Evolutionary conservation across 2,797 vertebrate genomes (phyloP).

Genomic region (Anas bernieri): DNA sequence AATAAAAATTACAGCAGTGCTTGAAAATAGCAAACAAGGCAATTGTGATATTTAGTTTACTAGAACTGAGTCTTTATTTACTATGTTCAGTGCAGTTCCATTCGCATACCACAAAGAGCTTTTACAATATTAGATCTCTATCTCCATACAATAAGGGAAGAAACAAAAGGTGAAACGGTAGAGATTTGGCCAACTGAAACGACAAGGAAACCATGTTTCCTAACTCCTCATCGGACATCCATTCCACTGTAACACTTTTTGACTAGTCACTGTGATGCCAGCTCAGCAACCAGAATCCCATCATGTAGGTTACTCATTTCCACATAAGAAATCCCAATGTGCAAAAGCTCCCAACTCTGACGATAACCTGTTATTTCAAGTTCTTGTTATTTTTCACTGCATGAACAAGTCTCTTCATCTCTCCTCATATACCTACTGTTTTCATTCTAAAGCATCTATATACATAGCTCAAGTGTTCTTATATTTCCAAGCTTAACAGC

Average conservation of each 20-base stretch:
- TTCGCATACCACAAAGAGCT: conserved; percentile 26
- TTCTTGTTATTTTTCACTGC: not conserved
- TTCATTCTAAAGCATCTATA: not conserved
- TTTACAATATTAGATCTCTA: not conserved
- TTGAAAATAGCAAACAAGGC: not conserved
- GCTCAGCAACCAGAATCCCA: not conserved
- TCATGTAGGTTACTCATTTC: not conserved
- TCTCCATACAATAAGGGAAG: not conserved
- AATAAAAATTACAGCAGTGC: not conserved
- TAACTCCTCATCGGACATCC: not conserved
- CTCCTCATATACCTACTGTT: not conserved
- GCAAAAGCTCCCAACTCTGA: not conserved
- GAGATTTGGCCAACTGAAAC: not conserved
- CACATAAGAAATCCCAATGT: not conserved
- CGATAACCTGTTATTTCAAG: not conserved
- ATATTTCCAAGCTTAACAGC: not conserved
- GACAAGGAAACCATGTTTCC: conserved; percentile 12
- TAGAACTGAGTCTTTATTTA: not conserved
- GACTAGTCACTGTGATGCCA: not conserved
- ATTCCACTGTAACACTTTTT: not conserved
- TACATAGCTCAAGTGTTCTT: not conserved
- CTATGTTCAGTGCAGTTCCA: not conserved
- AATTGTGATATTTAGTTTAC: not conserved
- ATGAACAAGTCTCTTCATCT: not conserved
- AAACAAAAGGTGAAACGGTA: conserved; percentile 13